Evolutionary conservation across 2,888 invertebrate genomes (phyloP).

Genomic region (Heliconius ismenius): DNA sequence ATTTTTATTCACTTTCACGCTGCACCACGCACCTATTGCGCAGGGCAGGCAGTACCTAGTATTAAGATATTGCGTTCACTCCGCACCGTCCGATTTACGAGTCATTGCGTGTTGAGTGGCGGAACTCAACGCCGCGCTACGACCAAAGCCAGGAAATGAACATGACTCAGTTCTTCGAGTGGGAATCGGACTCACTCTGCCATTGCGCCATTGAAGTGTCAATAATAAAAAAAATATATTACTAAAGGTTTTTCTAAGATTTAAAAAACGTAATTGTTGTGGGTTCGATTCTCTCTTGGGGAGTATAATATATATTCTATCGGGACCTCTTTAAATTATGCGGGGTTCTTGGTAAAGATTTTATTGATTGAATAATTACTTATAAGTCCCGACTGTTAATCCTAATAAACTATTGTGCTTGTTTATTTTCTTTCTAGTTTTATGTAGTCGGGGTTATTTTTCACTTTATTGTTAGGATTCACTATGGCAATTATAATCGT

Average conservation of each 20-base stretch:
- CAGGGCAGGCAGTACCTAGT: not conserved
- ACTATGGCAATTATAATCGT: too few species aligned
- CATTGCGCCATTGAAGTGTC: not conserved
- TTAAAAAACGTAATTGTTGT: not conserved
- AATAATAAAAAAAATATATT: too few species aligned
- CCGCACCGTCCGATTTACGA: not conserved
- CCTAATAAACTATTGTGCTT: too few species aligned
- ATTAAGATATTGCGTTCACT: not conserved
- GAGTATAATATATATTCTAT: too few species aligned
- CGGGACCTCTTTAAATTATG: too few species aligned
- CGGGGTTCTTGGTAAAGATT: too few species aligned
- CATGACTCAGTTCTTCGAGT: not conserved
- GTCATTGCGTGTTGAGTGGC: not conserved
- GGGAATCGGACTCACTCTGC: not conserved
- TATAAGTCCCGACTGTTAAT: too few species aligned
- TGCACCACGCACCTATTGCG: not conserved
- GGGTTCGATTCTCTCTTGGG: not conserved
- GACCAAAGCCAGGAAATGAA: not conserved
- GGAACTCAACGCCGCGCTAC: not conserved
- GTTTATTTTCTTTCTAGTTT: too few species aligned
- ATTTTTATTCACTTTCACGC: not conserved
- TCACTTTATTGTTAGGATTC: too few species aligned
- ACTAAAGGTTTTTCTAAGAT: too few species aligned
- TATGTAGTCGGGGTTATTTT: too few species aligned
- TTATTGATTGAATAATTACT: too few species aligned